These are phyloP conservation scores for Cryptocephalus primarius DNA, from an alignment of 2,888 invertebrate genomes.

Conservation along the genomic window DNA sequence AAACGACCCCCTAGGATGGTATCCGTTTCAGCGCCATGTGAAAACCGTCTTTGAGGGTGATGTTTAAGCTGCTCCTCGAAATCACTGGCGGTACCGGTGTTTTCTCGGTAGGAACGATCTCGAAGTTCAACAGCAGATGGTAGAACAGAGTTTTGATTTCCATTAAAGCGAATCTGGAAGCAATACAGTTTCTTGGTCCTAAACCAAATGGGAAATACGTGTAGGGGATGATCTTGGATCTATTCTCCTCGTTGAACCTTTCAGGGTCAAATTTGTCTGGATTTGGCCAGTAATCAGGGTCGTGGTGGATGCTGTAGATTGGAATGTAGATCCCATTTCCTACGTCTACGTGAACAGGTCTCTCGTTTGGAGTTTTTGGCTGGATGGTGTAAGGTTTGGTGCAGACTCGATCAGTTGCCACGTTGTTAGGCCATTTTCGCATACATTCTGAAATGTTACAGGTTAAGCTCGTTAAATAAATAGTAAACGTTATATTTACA, in stretches of 20 bases:
- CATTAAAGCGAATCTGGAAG: constrained; percentile 29
- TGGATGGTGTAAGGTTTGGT: constrained; percentile 36
- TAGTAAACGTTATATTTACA: constrained; percentile 18
- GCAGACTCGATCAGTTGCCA: constrained; percentile 37
- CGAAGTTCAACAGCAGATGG: constrained; percentile 22
- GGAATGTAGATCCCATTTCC: constrained; percentile 32
- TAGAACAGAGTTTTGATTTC: constrained; percentile 28
- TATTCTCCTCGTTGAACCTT: constrained; percentile 5
- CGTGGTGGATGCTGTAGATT: constrained; percentile 16
- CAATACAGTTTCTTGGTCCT: constrained; percentile 44
- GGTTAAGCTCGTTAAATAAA: constrained; percentile 2
- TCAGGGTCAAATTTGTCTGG: background rate
- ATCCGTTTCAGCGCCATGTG: too few species aligned
- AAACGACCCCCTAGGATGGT: too few species aligned
- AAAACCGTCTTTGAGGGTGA: constrained; percentile 6
- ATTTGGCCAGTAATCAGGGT: background rate
- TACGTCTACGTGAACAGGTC: constrained; percentile 15
- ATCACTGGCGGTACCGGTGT: constrained; percentile 16
- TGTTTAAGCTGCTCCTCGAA: constrained; percentile 16
- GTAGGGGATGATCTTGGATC: constrained; percentile 36
- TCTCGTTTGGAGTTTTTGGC: constrained; percentile 15
- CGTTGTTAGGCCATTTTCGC: constrained; percentile 16
- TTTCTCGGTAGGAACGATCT: constrained; percentile 21
- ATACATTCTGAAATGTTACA: constrained; percentile 16
- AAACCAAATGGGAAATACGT: constrained; percentile 42